These are phyloP conservation scores for Phalacrocorax pelagicus DNA, from an alignment of 2,113 vertebrate species.

Conservation along the genomic window DNA sequence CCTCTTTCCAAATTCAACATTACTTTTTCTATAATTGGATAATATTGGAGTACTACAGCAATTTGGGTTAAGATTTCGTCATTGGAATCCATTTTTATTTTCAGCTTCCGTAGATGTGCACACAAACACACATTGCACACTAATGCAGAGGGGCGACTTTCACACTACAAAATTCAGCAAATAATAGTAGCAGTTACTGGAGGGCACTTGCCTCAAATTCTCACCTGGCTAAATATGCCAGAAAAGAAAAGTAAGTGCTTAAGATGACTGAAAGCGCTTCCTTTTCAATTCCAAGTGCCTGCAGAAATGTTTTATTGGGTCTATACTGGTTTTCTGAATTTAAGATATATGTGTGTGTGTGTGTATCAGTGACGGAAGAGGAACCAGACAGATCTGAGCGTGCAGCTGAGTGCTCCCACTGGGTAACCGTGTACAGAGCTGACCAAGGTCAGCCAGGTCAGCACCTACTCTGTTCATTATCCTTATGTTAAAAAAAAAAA, in stretches of 20 bases:
- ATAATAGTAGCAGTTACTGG: not conserved
- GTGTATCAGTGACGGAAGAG: not conserved
- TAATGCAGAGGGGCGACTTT: not conserved
- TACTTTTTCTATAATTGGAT: not conserved
- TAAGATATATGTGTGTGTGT: not conserved
- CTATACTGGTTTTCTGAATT: not conserved
- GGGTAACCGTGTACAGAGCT: not conserved
- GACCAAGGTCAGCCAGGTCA: not conserved
- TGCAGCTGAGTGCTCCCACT: not conserved
- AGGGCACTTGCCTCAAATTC: not conserved
- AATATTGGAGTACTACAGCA: not conserved
- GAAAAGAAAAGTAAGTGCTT: not conserved
- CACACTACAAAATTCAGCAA: not conserved
- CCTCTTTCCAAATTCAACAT: slow-evolving; percentile 35
- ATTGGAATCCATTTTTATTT: not conserved
- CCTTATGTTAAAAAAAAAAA: not conserved
- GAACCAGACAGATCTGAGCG: not conserved
- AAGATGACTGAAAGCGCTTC: not conserved
- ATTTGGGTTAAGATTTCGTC: not conserved
- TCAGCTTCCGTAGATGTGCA: not conserved
- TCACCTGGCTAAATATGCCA: not conserved
- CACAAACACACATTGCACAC: not conserved
- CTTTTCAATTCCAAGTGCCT: not conserved
- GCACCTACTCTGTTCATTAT: not conserved
- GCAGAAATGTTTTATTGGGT: not conserved